Conservation (phyloP, 2,888 invertebrate species). For the Plagodis pulveraria region DNA sequence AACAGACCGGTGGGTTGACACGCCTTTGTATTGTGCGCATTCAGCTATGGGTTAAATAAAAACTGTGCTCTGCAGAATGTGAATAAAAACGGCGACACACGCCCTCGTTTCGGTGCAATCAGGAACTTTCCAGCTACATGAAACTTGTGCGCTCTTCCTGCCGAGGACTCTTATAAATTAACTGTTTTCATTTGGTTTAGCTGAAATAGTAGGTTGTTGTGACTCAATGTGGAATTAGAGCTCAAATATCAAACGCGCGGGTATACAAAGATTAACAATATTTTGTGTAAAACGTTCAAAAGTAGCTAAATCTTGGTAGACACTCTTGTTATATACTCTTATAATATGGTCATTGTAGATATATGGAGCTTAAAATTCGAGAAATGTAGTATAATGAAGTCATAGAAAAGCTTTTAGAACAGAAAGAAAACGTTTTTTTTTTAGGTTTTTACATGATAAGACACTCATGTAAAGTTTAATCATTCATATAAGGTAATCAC, state of each 20-base stretch:
- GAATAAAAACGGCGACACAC: constrained; percentile 51
- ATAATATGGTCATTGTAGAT: too few relatives aligned
- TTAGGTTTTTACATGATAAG: too few relatives aligned
- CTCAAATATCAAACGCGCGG: neutral
- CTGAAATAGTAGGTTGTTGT: neutral
- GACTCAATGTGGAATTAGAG: neutral
- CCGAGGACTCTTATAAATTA: constrained; percentile 1
- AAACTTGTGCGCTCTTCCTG: constrained; percentile 4
- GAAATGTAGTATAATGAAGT: too few relatives aligned
- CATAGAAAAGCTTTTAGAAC: too few relatives aligned
- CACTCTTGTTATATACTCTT: too few relatives aligned
- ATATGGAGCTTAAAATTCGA: too few relatives aligned
- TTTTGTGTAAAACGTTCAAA: too few relatives aligned
- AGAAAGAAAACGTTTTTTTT: too few relatives aligned
- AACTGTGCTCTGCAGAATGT: constrained; percentile 57
- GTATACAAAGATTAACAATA: too few relatives aligned
- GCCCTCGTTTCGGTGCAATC: constrained; percentile 43
- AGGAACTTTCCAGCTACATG: constrained; percentile 34
- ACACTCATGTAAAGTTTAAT: too few relatives aligned
- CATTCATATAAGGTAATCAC: too few relatives aligned
- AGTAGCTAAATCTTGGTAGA: too few relatives aligned
- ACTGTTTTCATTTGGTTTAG: neutral
- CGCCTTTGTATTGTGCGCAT: constrained; percentile 69
- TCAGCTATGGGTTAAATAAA: constrained; percentile 71
- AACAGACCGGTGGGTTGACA: constrained; percentile 56